Percentiles rank a stretch among this genome's conserved stretches.
These are phyloP conservation scores for Protobothrops mucrosquamatus DNA, from an alignment of 2,113 vertebrate species.

Conservation along the genomic window DNA sequence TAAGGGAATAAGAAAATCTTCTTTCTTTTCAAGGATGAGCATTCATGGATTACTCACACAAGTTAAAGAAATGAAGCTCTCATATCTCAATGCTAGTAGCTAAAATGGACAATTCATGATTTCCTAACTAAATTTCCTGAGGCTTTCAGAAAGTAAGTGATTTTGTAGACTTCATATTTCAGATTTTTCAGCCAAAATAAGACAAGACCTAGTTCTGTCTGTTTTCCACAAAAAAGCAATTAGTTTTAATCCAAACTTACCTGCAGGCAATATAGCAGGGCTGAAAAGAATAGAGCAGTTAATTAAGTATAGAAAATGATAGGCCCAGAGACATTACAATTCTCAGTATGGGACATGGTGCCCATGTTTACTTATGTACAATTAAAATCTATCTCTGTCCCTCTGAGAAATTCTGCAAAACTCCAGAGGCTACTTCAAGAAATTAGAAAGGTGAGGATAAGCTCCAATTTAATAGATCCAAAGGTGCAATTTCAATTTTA, in stretches of 20 bases:
- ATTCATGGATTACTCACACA: not conserved
- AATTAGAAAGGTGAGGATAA: not conserved
- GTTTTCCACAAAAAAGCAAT: slow-evolving; percentile 27
- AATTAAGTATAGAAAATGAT: slow-evolving; percentile 33
- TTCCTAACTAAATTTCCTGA: not conserved
- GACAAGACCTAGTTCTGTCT: slow-evolving; percentile 17
- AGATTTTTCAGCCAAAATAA: slow-evolving; percentile 3
- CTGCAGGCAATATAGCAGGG: slow-evolving; percentile 7
- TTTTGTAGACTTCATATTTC: not conserved
- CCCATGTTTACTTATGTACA: slow-evolving; percentile 6
- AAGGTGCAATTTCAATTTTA: slow-evolving; percentile 28
- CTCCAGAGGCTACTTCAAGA: not conserved
- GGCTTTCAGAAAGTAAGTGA: not conserved
- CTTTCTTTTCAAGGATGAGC: not conserved
- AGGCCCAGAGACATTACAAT: not conserved
- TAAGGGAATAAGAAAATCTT: not conserved
- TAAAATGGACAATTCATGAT: not conserved
- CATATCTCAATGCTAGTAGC: not conserved
- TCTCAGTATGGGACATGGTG: not conserved
- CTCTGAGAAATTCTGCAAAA: not conserved
- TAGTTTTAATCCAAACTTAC: slow-evolving; percentile 24
- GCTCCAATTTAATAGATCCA: not conserved
- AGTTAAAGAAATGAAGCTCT: not conserved
- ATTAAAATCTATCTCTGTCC: not conserved
- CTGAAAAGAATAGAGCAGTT: slow-evolving; percentile 19